Base-by-base conservation (phyloP, 1,140 invertebrate species). In the Stenopsyche tienmushanensis region DNA sequence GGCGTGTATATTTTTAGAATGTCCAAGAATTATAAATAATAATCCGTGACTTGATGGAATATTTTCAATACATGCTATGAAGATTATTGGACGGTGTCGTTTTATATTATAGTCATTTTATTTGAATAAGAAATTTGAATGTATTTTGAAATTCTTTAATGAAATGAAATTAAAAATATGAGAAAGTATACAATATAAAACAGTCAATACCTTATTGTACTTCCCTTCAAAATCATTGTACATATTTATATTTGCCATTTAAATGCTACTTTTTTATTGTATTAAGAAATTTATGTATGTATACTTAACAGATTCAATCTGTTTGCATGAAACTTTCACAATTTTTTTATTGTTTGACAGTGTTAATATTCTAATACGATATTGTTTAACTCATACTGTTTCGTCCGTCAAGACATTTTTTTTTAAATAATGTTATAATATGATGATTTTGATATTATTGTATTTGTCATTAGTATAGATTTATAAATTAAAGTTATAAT, bases 1-100 rank as follows among this genome's bases (percentile, higher is more conserved):
- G 5, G 5, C 69, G 68, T 70, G 62, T 66, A 53, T 70, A 72
- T 73, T 67, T 67, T 71, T 44, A 17, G 1, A 47, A 24, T 18
- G 15, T 20, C 17, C 17, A 13, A 47, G 13, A 47, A 15, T 47
- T 7, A 5, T 5, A 15, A 34, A 34, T 34, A 7, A 13, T 7
- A 34, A 7, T 34, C 29, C n/a, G n/a, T n/a, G n/a, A n/a, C n/a
- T n/a, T n/a, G 7, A 47, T 15, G 5, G 5, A 20, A 47, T 47
- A 47, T 47, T 47, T 8, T 15, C 5, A 47, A 20, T 13, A 47
- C 18, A 47, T 20, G 44, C n/a, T n/a, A n/a, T n/a, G 13, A 34
- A 7, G 29, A 7, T 34, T 7, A 34, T 34, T 34, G 29, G n/a
- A n/a, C n/a, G n/a, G n/a, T n/a, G n/a, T n/a, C n/a, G n/a, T n/a